Evolutionary conservation across 2,797 vertebrate genomes (phyloP).

Genomic region (Lindbergichthys nudifrons): DNA sequence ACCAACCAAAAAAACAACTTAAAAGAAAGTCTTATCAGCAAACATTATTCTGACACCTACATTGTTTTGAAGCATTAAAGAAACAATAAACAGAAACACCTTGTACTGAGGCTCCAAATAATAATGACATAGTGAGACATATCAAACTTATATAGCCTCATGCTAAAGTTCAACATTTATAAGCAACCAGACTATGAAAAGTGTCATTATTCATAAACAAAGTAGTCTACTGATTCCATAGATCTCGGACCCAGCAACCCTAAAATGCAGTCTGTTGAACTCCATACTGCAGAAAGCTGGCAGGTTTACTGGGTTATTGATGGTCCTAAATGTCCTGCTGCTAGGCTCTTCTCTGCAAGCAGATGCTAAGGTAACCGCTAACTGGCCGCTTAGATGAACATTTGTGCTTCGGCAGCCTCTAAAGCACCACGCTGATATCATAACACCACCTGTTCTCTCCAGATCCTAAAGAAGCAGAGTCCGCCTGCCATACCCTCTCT

Average conservation of each 20-base stretch:
- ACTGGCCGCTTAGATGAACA: slow-evolving; percentile 75
- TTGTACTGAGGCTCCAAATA: background rate
- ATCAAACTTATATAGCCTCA: background rate
- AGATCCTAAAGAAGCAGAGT: slow-evolving; percentile 57
- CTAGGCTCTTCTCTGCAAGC: slow-evolving; percentile 62
- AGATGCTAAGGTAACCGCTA: slow-evolving; percentile 74
- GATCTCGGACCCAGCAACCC: slow-evolving; percentile 6
- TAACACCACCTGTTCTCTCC: slow-evolving; percentile 80
- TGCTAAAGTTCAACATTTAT: background rate
- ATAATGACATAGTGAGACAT: background rate
- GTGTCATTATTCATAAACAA: background rate
- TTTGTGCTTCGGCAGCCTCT: slow-evolving; percentile 71
- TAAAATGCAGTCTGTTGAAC: slow-evolving; percentile 32
- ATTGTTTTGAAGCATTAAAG: background rate
- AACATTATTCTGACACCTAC: background rate
- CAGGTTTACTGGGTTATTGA: slow-evolving; percentile 65
- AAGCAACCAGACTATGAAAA: background rate
- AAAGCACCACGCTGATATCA: slow-evolving; percentile 70
- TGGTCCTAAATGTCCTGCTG: slow-evolving; percentile 64
- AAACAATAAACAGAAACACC: background rate
- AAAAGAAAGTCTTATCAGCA: background rate
- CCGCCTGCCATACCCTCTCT: slow-evolving; percentile 34
- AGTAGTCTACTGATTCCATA: slow-evolving; percentile 6
- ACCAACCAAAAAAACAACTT: no score
- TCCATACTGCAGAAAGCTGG: slow-evolving; percentile 43